Evolutionary conservation across 1,140 invertebrate species (phyloP).

Genomic region (Ostrea edulis): DNA sequence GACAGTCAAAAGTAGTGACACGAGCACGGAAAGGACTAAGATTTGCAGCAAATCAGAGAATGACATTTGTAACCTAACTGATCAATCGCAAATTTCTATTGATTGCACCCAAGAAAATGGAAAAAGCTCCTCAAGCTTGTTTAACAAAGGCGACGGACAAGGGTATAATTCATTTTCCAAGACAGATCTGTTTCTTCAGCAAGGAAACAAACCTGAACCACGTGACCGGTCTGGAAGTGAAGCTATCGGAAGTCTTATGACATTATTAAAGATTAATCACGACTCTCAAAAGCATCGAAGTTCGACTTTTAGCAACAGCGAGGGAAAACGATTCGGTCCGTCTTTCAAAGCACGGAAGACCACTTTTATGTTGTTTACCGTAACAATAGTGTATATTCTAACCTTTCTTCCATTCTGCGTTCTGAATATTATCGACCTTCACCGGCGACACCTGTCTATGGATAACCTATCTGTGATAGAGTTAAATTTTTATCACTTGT

Average conservation of each 20-base stretch:
- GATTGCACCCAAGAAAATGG: conserved; percentile 11
- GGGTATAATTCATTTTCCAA: conserved; percentile 24
- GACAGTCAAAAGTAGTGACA: conserved; percentile 20
- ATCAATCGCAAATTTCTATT: conserved; percentile 17
- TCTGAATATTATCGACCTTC: conserved; percentile 61
- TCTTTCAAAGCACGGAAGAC: conserved; percentile 59
- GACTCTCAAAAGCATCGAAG: conserved; percentile 13
- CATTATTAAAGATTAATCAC: neutral
- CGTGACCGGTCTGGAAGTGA: conserved; percentile 13
- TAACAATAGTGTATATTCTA: conserved; percentile 69
- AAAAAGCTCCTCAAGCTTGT: conserved; percentile 2
- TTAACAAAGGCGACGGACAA: conserved; percentile 6
- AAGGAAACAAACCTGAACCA: neutral
- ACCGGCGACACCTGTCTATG: conserved; percentile 60
- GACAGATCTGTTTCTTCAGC: conserved; percentile 16
- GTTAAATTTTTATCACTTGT: conserved; percentile 67
- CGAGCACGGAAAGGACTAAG: neutral
- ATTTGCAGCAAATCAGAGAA: conserved; percentile 16
- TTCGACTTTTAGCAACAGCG: conserved; percentile 15
- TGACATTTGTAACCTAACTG: neutral
- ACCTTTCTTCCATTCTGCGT: conserved; percentile 69
- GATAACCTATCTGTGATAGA: conserved; percentile 50
- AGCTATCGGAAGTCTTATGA: neutral
- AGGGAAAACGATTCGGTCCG: conserved; percentile 23
- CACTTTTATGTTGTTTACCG: conserved; percentile 68